phyloP scores from a whole-genome alignment of 2,888 invertebrate genomes.

The Agelastica alni region DNA sequence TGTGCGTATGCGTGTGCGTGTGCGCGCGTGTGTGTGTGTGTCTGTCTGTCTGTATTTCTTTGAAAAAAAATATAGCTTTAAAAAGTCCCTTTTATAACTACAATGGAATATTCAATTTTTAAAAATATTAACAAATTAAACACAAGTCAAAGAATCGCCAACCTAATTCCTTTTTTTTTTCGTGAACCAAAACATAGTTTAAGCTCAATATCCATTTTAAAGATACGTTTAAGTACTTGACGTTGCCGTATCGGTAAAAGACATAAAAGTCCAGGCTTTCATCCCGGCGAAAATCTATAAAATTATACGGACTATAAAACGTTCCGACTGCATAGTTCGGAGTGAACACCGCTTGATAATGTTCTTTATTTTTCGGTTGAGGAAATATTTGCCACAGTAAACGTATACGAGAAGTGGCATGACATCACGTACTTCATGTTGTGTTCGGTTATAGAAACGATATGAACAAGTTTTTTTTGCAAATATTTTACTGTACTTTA shows the following conservation, averaged over 20 bases:
- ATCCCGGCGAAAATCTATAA: constrained; percentile 30
- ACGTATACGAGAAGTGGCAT: not conserved
- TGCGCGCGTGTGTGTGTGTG: too few species aligned
- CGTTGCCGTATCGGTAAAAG: constrained; percentile 15
- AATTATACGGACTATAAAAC: constrained; percentile 33
- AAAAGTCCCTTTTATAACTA: too few species aligned
- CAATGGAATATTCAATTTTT: too few species aligned
- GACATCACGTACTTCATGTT: constrained; percentile 1
- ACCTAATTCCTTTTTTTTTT: too few species aligned
- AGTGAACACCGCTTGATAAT: constrained; percentile 24
- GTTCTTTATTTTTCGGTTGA: constrained; percentile 30
- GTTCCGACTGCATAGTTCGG: constrained; percentile 29
- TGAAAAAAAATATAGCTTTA: too few species aligned
- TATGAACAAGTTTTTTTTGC: too few species aligned
- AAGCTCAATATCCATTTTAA: not conserved
- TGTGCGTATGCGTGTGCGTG: too few species aligned
- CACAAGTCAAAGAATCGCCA: too few species aligned
- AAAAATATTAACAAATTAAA: too few species aligned
- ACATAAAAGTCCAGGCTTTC: constrained; percentile 23
- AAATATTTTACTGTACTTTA: too few species aligned
- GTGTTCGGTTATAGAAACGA: not conserved
- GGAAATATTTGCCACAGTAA: constrained; percentile 6
- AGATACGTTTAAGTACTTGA: constrained; percentile 1
- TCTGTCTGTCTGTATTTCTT: too few species aligned
- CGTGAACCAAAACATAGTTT: too few species aligned